phyloP scores from a whole-genome alignment of 2,888 invertebrate genomes.

The Globia sparganii region DNA sequence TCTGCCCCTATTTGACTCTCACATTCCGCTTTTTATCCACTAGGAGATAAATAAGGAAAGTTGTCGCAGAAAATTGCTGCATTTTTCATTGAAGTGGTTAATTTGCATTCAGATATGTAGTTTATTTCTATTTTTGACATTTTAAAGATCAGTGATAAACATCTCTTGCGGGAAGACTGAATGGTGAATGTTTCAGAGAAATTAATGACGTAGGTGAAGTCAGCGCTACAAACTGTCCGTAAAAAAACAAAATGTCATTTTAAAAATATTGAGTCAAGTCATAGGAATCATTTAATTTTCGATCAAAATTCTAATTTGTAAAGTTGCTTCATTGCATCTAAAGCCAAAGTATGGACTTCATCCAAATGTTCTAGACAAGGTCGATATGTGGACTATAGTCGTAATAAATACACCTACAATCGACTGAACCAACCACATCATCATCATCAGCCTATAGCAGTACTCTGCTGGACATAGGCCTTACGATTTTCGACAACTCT shows the following conservation, averaged over 20 bases:
- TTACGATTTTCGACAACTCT: too few relatives aligned
- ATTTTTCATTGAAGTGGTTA: conserved; percentile 39
- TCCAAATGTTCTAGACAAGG: conserved; percentile 6
- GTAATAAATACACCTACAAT: conserved; percentile 12
- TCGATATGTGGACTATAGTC: background rate
- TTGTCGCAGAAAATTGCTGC: conserved; percentile 50
- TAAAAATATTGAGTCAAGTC: background rate
- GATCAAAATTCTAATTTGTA: background rate
- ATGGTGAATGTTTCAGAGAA: conserved; percentile 3
- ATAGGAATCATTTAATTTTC: background rate
- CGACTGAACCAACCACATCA: background rate
- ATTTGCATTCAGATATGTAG: conserved; percentile 49
- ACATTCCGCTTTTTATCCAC: conserved; percentile 38
- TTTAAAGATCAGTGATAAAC: background rate
- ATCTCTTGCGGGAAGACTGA: background rate
- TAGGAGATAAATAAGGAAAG: conserved; percentile 47
- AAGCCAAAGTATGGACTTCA: background rate
- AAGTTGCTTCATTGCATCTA: background rate
- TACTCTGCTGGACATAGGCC: too few relatives aligned
- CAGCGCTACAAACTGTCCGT: conserved; percentile 27
- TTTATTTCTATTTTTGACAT: conserved; percentile 40
- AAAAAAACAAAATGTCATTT: conserved; percentile 1
- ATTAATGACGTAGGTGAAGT: background rate
- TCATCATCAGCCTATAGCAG: too few relatives aligned
- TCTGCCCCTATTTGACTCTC: conserved; percentile 25